Conservation (phyloP, 2,888 invertebrate species). For the Lypha dubia region DNA sequence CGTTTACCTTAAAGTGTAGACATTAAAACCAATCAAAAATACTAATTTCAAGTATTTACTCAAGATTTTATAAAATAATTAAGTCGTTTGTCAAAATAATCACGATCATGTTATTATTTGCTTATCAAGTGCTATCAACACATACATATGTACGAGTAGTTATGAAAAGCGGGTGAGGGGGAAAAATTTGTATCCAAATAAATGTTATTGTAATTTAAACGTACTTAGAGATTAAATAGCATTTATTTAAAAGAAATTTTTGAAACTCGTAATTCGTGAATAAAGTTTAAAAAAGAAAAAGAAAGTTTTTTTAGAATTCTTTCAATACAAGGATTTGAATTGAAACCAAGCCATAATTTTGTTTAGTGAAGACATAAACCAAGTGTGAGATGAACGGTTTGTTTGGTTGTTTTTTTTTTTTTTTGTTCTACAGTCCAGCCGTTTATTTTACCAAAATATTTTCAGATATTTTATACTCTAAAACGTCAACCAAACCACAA, state of each 20-base stretch:
- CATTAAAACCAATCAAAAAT: slow-evolving; percentile 26
- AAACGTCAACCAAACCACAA: no score
- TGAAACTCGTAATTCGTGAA: not conserved
- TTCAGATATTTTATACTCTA: no score
- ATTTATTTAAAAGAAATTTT: not conserved
- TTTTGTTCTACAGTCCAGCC: not conserved
- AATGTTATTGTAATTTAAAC: not conserved
- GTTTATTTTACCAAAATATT: no score
- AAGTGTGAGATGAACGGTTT: not conserved
- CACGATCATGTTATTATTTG: slow-evolving; percentile 39
- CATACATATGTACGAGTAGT: not conserved
- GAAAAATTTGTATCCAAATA: not conserved
- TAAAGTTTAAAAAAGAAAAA: not conserved
- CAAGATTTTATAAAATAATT: slow-evolving; percentile 26
- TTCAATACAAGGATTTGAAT: not conserved
- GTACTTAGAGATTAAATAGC: slow-evolving; percentile 1
- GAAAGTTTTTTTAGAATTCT: not conserved
- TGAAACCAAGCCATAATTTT: not conserved
- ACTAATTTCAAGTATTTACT: slow-evolving; percentile 16
- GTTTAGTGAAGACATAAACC: not conserved
- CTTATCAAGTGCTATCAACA: not conserved
- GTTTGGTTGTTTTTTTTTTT: not conserved
- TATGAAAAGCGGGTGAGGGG: not conserved
- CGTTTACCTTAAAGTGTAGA: not conserved
- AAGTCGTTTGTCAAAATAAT: slow-evolving; percentile 58